Percentiles rank a stretch among this genome's conserved stretches.
Evolutionary conservation across 1,140 invertebrate species (phyloP).

Genomic region (Drosophila nasuta): DNA sequence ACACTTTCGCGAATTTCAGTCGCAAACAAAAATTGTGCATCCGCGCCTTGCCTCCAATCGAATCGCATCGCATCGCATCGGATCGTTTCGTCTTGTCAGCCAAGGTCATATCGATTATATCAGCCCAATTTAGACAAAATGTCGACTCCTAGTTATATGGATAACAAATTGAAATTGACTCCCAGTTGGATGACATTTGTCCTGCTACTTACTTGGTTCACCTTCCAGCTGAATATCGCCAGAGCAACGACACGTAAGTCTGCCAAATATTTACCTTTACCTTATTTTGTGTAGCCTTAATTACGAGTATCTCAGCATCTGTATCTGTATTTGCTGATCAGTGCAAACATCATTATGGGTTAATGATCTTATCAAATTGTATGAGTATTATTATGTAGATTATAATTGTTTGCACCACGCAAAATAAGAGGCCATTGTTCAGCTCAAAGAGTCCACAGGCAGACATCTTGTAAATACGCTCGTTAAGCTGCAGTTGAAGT

Average conservation of each 20-base stretch:
- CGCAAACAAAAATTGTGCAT: conserved; percentile 1
- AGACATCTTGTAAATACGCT: conserved; percentile 41
- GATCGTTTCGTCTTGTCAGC: too few relatives aligned
- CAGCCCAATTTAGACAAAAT: conserved; percentile 26
- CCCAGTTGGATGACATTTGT: background rate
- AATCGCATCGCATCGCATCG: too few relatives aligned
- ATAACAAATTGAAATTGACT: conserved; percentile 32
- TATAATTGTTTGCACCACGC: conserved; percentile 54
- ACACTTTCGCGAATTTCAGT: conserved; percentile 32
- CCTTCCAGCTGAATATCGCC: conserved; percentile 13
- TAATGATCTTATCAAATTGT: conserved; percentile 72
- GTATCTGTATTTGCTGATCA: conserved; percentile 27
- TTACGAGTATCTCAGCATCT: conserved; percentile 12
- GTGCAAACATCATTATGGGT: conserved; percentile 57
- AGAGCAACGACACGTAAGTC: conserved; percentile 75
- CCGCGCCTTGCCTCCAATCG: background rate
- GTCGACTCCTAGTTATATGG: background rate
- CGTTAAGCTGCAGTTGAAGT: conserved; percentile 53
- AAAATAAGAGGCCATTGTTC: conserved; percentile 61
- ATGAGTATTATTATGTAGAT: conserved; percentile 69
- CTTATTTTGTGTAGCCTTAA: conserved; percentile 6
- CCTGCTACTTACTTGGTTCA: too few relatives aligned
- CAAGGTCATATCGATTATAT: conserved; percentile 76
- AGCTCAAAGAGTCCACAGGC: conserved; percentile 65
- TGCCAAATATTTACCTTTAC: conserved; percentile 40